Conservation (phyloP, 2,797 vertebrate genomes). For the Ceyx erithaca region DNA sequence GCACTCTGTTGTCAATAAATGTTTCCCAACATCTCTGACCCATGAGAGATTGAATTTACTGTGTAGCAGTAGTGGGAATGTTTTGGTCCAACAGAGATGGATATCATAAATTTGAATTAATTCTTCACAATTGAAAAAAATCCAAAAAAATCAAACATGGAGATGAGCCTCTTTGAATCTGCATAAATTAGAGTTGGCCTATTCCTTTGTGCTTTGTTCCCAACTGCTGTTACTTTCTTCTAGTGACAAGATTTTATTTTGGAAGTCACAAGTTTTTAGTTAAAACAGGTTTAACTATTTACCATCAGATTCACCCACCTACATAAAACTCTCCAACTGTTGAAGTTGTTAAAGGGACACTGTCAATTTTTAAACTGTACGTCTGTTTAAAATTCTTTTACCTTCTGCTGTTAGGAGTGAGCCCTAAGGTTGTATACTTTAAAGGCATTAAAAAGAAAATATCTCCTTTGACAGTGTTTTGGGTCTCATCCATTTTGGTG, state of each 20-base stretch:
- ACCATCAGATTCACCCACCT: slow-evolving; percentile 34
- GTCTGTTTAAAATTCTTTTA: slow-evolving; percentile 23
- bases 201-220: neutral
- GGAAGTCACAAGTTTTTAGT: slow-evolving; percentile 25
- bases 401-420: slow-evolving; percentile 40
- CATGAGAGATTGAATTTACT: neutral
- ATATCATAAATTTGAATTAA: neutral
- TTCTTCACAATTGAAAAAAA: neutral
- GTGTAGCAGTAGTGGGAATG: neutral
- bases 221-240: neutral
- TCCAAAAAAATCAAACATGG: neutral
- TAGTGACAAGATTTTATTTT: slow-evolving; percentile 25
- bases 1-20: neutral
- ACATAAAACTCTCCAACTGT: slow-evolving; percentile 35
- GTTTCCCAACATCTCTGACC: neutral
- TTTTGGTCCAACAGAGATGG: neutral
- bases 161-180: neutral
- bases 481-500: neutral
- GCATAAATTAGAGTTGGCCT: neutral
- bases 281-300: slow-evolving; percentile 60
- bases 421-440: neutral
- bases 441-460: neutral
- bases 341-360: slow-evolving; percentile 27
- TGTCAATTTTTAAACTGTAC: neutral
- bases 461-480: neutral